These are phyloP conservation scores for Halcyon malimbica DNA, from an alignment of 2,113 vertebrate species.

Conservation along the genomic window DNA sequence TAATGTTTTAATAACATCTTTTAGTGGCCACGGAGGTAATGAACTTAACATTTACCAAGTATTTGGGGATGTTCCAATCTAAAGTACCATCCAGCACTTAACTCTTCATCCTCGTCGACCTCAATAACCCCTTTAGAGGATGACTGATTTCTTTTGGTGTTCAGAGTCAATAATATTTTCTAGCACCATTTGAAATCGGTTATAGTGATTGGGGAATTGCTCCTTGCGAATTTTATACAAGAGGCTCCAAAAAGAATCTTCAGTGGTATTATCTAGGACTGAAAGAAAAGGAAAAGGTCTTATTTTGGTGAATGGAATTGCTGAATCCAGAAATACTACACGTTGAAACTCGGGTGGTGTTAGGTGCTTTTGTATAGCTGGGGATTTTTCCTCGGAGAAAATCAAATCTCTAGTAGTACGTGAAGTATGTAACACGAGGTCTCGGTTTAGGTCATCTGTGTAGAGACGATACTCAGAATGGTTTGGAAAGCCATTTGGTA, in stretches of 20 bases:
- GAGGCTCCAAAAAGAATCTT: neutral
- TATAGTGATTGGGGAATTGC: slow-evolving; percentile 93
- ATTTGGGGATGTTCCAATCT: neutral
- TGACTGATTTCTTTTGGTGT: slow-evolving; percentile 99
- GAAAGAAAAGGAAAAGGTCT: neutral
- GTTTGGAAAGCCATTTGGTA: neutral
- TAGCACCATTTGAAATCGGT: slow-evolving; percentile 99
- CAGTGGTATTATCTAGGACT: neutral
- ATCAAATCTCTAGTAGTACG: neutral
- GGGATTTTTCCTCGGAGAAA: neutral
- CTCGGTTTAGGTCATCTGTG: neutral
- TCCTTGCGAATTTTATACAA: neutral
- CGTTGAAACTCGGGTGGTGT: accelerated
- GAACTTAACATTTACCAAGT: neutral
- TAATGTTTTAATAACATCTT: neutral
- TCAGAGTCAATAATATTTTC: slow-evolving; percentile 92
- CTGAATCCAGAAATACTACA: neutral
- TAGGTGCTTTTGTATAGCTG: neutral
- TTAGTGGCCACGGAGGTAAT: neutral
- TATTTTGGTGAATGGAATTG: neutral
- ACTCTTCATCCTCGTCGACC: neutral
- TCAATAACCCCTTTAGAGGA: slow-evolving; percentile 87
- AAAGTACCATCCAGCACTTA: neutral
- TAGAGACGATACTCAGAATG: neutral
- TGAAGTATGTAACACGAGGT: neutral